Base-by-base conservation (phyloP, 2,888 invertebrate species). In the Drosophila multiciliata region DNA sequence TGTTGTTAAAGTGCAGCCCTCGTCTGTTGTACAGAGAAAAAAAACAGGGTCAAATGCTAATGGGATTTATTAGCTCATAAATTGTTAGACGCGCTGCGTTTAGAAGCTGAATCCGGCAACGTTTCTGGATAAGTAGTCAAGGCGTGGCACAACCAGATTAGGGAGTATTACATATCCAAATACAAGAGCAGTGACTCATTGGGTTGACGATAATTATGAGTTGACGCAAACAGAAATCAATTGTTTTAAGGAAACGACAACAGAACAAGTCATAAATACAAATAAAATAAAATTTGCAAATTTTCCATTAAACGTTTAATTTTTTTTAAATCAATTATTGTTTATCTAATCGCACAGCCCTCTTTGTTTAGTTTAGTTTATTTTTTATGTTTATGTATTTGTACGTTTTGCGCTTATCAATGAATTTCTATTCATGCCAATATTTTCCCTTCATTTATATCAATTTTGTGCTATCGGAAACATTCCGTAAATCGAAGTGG, bases 271-370 rank as follows among this genome's bases (percentile, higher is more conserved):
- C 1, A 15, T 35, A n/a, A 15, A 38, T 1, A 38, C 2, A 38
- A 29, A 7, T 20, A 4, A 32, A 45, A 35, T 7, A 50, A 50
- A 45, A n/a, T 45, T 20, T 45, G n/a, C 17, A 26, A 45, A 48
- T 36, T 53, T 45, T 2, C 12, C 3, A 26, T 33, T 35, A n/a
- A 57, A 35, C 1, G 12, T 12, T 1, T 6, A n/a, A 48, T 17
- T 17, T 15, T 17, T n/a, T 45, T 33, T 15, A 23, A 38, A 33
- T 33, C 8, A 8, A 29, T 17, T 50, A 15, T 15, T 26, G 49
- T 50, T 67, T 65, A 80, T 75, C 76, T 77, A 63, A 80, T 77
- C 80, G 42, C 50, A 23, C 57, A 35, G 23, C 15, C 9, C 29
- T 26, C 26, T 20, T 49, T 49, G 36, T 33, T 15, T n/a, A 12